phyloP scores from a whole-genome alignment of 1,140 invertebrate genomes.

The Coelopa frigida region DNA sequence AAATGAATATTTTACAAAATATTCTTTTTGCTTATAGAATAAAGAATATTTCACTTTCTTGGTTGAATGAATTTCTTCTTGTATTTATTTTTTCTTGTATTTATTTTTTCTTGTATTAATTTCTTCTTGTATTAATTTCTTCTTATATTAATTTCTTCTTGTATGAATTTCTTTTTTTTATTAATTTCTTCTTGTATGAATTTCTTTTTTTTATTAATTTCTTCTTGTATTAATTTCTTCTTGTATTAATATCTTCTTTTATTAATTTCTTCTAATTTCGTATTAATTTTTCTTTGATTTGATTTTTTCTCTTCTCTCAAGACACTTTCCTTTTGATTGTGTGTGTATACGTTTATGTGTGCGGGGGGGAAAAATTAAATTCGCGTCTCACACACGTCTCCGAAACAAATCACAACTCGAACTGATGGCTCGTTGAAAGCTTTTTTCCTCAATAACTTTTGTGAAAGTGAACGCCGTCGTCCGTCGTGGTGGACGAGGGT shows the following conservation, averaged over 20 bases:
- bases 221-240: constrained; percentile 8
- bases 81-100: constrained; percentile 12
- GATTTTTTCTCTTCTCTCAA: neutral
- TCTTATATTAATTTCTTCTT: neutral
- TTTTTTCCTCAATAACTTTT: neutral
- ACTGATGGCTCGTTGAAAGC: constrained; percentile 6
- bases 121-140: constrained; percentile 1
- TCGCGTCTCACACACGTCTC: neutral
- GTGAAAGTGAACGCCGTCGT: neutral
- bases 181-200: neutral
- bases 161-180: neutral
- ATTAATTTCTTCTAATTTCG: neutral
- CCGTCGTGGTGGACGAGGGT: neutral
- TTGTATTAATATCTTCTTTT: neutral
- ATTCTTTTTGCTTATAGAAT: too few species aligned
- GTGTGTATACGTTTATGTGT: too few species aligned
- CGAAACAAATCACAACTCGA: constrained; percentile 7
- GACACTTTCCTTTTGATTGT: neutral
- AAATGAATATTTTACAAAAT: too few species aligned
- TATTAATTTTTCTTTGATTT: neutral
- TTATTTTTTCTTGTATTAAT: constrained; percentile 7
- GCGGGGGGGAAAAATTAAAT: neutral
- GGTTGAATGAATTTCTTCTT: neutral
- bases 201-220: constrained; percentile 12
- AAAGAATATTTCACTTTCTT: neutral